Conservation (phyloP, 2,113 vertebrate species). For the Microtus richardsoni region DNA sequence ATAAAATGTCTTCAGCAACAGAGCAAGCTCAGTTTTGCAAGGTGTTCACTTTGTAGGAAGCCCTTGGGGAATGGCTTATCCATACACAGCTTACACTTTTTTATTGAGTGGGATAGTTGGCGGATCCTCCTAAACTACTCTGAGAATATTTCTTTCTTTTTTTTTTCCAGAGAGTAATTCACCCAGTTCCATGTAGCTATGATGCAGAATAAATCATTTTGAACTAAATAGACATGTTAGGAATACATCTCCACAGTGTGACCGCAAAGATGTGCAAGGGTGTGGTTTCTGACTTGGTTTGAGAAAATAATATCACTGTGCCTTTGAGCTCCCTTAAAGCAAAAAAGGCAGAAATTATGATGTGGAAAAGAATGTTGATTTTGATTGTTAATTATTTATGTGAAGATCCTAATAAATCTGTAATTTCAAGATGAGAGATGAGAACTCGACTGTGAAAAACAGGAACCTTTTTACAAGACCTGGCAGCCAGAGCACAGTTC, state of each 20-base stretch:
- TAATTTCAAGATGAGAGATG: neutral
- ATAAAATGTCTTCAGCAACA: neutral
- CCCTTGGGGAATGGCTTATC: neutral
- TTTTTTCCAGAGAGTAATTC: neutral
- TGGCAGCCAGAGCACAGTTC: neutral
- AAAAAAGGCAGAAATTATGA: neutral
- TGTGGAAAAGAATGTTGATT: neutral
- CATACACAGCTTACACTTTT: neutral
- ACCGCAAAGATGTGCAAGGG: conserved; percentile 25
- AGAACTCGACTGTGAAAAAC: neutral
- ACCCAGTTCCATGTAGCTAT: conserved; percentile 23
- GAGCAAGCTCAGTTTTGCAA: neutral
- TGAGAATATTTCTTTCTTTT: conserved; percentile 6
- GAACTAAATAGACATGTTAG: neutral
- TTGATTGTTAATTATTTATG: conserved; percentile 27
- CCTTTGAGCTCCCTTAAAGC: neutral
- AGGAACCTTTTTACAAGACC: conserved; percentile 35
- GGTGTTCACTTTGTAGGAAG: neutral
- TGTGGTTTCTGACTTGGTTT: neutral
- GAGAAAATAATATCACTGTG: neutral
- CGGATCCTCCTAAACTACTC: neutral
- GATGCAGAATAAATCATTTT: conserved; percentile 44
- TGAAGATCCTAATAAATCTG: conserved; percentile 14
- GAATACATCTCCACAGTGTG: conserved; percentile 19
- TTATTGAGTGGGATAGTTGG: neutral